phyloP scores from a whole-genome alignment of 2,888 invertebrate species.

The Bembecia ichneumoniformis region DNA sequence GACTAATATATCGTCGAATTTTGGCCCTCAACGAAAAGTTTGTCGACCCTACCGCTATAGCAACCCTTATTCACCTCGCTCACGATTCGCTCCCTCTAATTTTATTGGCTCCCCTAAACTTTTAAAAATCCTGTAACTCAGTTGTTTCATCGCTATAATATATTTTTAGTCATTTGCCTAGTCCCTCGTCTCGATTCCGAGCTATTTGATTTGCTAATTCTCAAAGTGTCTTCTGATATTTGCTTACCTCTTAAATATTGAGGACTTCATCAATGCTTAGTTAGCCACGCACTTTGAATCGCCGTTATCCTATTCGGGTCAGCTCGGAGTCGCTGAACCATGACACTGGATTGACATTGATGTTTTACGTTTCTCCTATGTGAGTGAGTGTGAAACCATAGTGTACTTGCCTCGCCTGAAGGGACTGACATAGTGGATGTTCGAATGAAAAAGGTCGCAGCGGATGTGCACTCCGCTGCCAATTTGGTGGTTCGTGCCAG shows the following conservation, averaged over 20 bases:
- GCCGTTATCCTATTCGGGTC: conserved; percentile 52
- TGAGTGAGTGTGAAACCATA: conserved; percentile 44
- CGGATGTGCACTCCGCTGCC: conserved; percentile 69
- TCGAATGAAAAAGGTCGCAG: conserved; percentile 39
- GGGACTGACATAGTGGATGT: conserved; percentile 25
- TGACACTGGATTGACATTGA: conserved; percentile 59
- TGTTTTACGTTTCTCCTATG: conserved; percentile 32
- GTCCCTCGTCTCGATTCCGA: background rate
- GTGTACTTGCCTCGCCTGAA: conserved; percentile 23
- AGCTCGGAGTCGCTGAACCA: conserved; percentile 49
- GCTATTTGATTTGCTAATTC: too few relatives aligned
- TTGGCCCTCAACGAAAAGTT: conserved; percentile 38
- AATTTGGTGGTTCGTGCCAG: conserved; percentile 60
- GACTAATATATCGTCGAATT: conserved; percentile 13
- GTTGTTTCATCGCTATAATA: conserved; percentile 50
- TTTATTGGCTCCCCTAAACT: conserved; percentile 65
- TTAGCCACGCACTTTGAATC: conserved; percentile 46
- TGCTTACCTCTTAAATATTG: too few relatives aligned
- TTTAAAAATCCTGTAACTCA: conserved; percentile 47
- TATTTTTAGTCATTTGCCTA: conserved; percentile 44
- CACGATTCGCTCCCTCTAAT: conserved; percentile 65
- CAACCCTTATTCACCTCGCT: conserved; percentile 65
- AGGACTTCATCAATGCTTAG: conserved; percentile 28
- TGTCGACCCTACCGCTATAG: conserved; percentile 64
- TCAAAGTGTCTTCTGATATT: too few relatives aligned